Base-by-base conservation (phyloP, 2,888 invertebrate species). In the Eilema sororculum region DNA sequence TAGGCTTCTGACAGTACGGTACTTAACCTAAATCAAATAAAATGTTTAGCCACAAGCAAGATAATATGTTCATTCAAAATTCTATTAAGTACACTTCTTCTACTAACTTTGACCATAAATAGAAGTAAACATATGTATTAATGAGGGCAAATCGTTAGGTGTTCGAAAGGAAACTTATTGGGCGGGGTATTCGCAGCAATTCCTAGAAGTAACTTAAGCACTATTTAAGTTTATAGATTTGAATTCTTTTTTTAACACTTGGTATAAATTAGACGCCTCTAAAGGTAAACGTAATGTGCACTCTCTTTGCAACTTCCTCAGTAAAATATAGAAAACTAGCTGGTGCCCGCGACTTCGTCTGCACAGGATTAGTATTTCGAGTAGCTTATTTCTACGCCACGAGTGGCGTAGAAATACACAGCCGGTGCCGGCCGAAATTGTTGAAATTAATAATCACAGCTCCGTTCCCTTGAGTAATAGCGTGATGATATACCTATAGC, bases 81-180 rank as follows among this genome's bases (percentile, higher is more conserved):
- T 46, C 72, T 73, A 61, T 71, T 73, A 72, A 30, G 74, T 67
- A 79, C 68, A 76, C 72, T 25, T 57, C 69, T 13, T 72, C 79
- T 69, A 59, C 70, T 59, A 76, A 75, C 72, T 79, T 74, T 78
- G 61, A 56, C 74, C 79, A 77, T 75, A 78, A 76, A 71, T 24
- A 73, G 77, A 46, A 57, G 22, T 25, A 60, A 20, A 65, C 71
- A 73, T 68, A 68, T 58, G 65, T 72, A 75, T 70, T 74, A 81
- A 83, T 78, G 75, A 78, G 77, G 71, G 71, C 73, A 77, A 78
- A 76, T 75, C 62, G 74, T 81, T 81, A 81, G 70, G 67, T 77
- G 67, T 58, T 72, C 20, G 33, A 60, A 67, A 46, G 58, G 65
- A 75, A 78, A 78, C 76, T 77, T 78, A 74, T 77, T 78, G 75